Evolutionary conservation across 2,113 vertebrate genomes (phyloP), one percentile per base, ranked within the genome.

Genomic region (Taurulus bubalis): DNA sequence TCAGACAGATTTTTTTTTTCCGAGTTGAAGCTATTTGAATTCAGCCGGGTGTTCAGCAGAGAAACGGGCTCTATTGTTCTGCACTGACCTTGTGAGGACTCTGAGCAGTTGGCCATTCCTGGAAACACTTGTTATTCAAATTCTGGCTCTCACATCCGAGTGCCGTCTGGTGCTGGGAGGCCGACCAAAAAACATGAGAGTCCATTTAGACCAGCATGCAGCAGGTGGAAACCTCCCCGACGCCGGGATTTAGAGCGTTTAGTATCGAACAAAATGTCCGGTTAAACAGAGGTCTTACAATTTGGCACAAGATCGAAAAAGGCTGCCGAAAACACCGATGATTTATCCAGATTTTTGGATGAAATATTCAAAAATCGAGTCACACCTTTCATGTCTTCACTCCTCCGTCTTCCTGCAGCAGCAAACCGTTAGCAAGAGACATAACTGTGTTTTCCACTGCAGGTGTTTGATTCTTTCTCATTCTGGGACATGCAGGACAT

Each of bases 91-190:
- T 89, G 87, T 59, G 72, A 71, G 81, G 86, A 72, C 83, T 85
- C 88, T 71, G 87, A 92, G 92, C 91, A 93, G 87, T 95, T 92
- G 91, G 89, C 53, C 85, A 84, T 90, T 94, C 86, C 86, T 75
- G 60, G 87, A 32, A 59, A 86, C 82, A 87, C 85, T 94, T 94
- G 90, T 91, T 89, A 93, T 94, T 94, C 87, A 93, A 92, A 95
- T 93, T 90, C 71, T 85, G 87, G 83, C 88, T 86, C 83, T 87
- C 66, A 53, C 78, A 77, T 30, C 77, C 32, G 83, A 79, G 90
- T 59, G 87, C 87, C 86, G 74, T 87, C 87, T 90, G 86, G 76
- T 75, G 80, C 81, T 62, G 89, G 79, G 85, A 77, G 65, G 47
- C 75, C 34, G 87, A 92, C 91, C 92, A 89, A 85, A 85, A 80